phyloP scores from a whole-genome alignment of 1,140 invertebrate genomes.

The Oryzaephilus surinamensis region DNA sequence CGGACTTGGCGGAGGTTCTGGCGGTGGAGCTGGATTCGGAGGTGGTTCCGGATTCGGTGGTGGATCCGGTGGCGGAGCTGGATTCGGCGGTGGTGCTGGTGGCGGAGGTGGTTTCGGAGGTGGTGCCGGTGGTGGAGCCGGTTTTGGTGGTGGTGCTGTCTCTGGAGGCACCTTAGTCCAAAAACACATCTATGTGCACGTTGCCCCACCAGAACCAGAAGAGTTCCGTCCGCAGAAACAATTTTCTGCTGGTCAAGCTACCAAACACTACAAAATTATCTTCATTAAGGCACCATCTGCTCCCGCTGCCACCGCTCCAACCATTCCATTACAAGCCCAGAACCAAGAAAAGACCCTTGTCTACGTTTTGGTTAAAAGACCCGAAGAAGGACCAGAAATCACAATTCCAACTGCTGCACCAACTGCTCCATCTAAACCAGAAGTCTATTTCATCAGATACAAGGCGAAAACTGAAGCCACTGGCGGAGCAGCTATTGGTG shows the following conservation, averaged over 20 bases:
- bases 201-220: constrained; percentile 59
- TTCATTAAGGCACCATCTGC: constrained; percentile 79
- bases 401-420: constrained; percentile 60
- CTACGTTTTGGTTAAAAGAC: constrained; percentile 78
- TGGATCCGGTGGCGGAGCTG: background rate
- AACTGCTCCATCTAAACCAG: constrained; percentile 71
- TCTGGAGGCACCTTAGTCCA: constrained; percentile 38
- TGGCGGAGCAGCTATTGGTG: constrained; percentile 43
- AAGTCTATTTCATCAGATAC: constrained; percentile 85
- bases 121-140: constrained; percentile 11
- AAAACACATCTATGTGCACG: constrained; percentile 68
- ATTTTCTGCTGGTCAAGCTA: constrained; percentile 45
- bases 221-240: constrained; percentile 47
- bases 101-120: constrained; percentile 17
- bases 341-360: constrained; percentile 83
- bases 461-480: constrained; percentile 61
- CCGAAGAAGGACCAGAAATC: constrained; percentile 68
- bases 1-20: constrained; percentile 3
- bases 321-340: constrained; percentile 49
- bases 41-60: constrained; percentile 4
- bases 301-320: constrained; percentile 61
- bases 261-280: constrained; percentile 82
- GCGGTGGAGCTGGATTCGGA: constrained; percentile 1
- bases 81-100: constrained; percentile 5
- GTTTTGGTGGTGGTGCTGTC: constrained; percentile 11